phyloP scores from a whole-genome alignment of 2,113 vertebrate genomes.

The Oryzias melastigma region DNA sequence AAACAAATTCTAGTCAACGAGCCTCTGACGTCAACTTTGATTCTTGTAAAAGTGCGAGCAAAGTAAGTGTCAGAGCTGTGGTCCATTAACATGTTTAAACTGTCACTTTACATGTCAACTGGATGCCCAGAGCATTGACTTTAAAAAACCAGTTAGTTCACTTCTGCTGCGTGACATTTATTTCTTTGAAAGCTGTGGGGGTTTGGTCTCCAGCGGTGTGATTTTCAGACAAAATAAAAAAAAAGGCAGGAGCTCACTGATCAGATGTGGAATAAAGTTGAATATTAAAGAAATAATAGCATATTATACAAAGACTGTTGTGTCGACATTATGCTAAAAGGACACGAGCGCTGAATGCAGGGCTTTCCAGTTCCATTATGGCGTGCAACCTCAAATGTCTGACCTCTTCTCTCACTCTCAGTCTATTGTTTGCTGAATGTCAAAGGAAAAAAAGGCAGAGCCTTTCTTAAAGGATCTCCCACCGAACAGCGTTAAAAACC shows the following conservation, averaged over 20 bases:
- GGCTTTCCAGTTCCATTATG: neutral
- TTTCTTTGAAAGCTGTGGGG: neutral
- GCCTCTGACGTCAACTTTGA: neutral
- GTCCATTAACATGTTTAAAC: neutral
- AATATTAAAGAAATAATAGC: neutral
- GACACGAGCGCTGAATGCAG: neutral
- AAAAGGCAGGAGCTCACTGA: too few relatives aligned
- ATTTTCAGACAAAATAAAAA: too few relatives aligned
- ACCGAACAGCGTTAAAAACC: neutral
- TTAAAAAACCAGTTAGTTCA: neutral
- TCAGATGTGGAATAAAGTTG: neutral
- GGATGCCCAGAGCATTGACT: neutral
- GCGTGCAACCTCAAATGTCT: neutral
- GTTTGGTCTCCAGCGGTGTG: neutral
- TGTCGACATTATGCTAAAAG: neutral
- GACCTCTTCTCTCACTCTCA: neutral
- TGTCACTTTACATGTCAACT: neutral
- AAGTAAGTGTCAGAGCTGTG: neutral
- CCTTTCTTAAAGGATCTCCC: neutral
- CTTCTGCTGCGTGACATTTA: neutral
- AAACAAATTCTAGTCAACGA: neutral
- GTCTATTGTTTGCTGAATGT: neutral
- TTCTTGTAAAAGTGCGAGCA: neutral
- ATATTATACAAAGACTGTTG: neutral
- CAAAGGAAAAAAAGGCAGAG: neutral